A percentile compares a stretch with the other conserved stretches of the same genome.
phyloP scores from a whole-genome alignment of 2,113 vertebrate species.

The Athene noctua region DNA sequence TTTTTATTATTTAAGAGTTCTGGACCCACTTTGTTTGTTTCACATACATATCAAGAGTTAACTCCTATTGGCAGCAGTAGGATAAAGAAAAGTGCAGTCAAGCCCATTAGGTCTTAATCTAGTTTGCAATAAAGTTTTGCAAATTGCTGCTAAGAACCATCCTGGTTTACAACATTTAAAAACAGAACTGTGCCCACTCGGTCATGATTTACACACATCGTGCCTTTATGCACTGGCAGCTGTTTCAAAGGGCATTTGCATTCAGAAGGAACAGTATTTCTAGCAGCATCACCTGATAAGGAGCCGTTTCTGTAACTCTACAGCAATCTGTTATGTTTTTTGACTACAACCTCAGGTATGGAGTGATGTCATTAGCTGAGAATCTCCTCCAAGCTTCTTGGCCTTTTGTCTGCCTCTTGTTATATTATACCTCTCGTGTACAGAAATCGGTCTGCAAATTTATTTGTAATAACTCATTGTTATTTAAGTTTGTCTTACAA shows the following conservation, averaged over 20 bases:
- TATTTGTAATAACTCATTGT: background rate
- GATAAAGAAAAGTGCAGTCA: background rate
- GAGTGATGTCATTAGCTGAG: background rate
- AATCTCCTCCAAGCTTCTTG: background rate
- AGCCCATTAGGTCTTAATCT: background rate
- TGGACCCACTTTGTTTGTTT: background rate
- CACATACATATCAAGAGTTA: background rate
- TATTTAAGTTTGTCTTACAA: background rate
- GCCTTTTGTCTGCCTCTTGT: background rate
- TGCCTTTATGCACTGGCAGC: background rate
- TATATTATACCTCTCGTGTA: background rate
- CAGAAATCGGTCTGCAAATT: background rate
- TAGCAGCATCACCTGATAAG: background rate
- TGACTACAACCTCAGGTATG: background rate
- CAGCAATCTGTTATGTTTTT: background rate
- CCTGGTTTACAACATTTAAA: background rate
- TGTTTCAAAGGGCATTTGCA: background rate
- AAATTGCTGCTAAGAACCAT: background rate
- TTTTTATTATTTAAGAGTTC: background rate
- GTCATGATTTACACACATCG: rapidly evolving
- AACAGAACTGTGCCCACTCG: background rate
- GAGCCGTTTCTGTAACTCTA: background rate
- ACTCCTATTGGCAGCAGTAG: background rate
- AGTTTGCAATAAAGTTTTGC: background rate
- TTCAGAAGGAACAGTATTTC: background rate